These are phyloP conservation scores for Encarsia formosa DNA, from an alignment of 2,888 invertebrate species.

Conservation along the genomic window DNA sequence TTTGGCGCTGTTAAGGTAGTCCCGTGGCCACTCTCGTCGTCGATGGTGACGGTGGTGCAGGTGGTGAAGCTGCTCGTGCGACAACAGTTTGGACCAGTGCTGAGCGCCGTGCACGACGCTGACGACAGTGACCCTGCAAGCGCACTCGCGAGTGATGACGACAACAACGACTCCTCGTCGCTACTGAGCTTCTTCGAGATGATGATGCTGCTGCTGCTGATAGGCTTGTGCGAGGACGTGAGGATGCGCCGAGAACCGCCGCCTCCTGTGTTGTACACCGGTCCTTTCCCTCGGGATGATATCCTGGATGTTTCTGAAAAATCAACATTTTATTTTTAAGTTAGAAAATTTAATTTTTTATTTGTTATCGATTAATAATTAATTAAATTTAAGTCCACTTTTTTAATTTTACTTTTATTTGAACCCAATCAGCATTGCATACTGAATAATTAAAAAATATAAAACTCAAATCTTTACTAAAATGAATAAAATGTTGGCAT, in stretches of 20 bases:
- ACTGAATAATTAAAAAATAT: too few relatives aligned
- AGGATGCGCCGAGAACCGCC: constrained; percentile 39
- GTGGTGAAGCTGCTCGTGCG: neutral
- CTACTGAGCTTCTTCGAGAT: neutral
- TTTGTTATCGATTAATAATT: too few relatives aligned
- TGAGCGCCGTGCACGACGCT: neutral
- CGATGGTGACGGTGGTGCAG: neutral
- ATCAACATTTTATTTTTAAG: neutral
- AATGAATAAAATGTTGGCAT: too few relatives aligned
- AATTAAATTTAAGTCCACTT: too few relatives aligned
- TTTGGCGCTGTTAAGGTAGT: constrained; percentile 42
- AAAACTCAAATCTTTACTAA: too few relatives aligned
- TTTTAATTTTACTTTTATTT: too few relatives aligned
- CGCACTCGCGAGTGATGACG: neutral
- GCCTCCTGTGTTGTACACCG: constrained; percentile 50
- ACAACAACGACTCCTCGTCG: neutral
- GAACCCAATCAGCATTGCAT: too few relatives aligned
- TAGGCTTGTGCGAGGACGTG: constrained; percentile 11
- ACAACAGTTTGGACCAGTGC: neutral
- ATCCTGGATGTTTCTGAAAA: constrained; percentile 72
- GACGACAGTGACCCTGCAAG: neutral
- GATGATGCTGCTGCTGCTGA: neutral
- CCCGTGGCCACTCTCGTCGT: neutral
- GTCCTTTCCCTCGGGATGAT: constrained; percentile 82
- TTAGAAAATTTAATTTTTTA: too few relatives aligned